Evolutionary conservation across 1,140 invertebrate species (phyloP).

Genomic region (Oscheius sp.): DNA sequence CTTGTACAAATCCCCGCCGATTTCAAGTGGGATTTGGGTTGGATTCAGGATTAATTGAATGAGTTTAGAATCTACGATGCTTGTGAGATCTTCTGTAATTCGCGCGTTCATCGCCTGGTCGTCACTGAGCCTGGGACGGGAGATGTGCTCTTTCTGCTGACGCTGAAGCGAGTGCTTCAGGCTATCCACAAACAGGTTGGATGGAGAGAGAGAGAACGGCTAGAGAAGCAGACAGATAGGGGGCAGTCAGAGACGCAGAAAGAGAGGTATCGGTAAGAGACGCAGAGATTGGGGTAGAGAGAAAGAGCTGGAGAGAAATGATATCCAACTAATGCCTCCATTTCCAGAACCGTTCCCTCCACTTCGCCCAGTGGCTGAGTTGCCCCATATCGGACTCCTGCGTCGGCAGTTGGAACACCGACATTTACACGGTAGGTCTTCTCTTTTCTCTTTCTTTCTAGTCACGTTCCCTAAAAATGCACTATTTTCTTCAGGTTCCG

Average conservation of each 20-base stretch:
- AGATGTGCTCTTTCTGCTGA: constrained; percentile 20
- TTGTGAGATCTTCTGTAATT: background rate
- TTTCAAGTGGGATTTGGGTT: background rate
- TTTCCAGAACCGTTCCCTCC: constrained; percentile 26
- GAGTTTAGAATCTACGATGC: constrained; percentile 14
- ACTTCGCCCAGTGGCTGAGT: constrained; percentile 22
- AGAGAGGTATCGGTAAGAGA: no score
- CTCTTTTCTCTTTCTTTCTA: background rate
- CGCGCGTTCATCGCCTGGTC: constrained; percentile 22
- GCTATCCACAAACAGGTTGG: constrained; percentile 29
- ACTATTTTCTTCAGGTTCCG: background rate
- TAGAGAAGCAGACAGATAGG: no score
- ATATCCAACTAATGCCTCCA: background rate
- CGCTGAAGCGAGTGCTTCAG: constrained; percentile 27
- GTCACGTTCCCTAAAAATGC: background rate
- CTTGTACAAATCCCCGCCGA: constrained; percentile 6
- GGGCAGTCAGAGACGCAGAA: no score
- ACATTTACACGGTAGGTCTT: background rate
- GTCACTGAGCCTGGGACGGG: background rate
- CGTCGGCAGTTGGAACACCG: constrained; percentile 17
- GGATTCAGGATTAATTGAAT: background rate
- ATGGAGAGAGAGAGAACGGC: background rate
- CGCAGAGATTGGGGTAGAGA: no score
- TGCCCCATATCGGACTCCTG: background rate
- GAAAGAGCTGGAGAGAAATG: no score